Percentiles rank a stretch among this genome's conserved stretches.
These are phyloP conservation scores for Clusia tigrina DNA, from an alignment of 2,888 invertebrate species.

Conservation along the genomic window DNA sequence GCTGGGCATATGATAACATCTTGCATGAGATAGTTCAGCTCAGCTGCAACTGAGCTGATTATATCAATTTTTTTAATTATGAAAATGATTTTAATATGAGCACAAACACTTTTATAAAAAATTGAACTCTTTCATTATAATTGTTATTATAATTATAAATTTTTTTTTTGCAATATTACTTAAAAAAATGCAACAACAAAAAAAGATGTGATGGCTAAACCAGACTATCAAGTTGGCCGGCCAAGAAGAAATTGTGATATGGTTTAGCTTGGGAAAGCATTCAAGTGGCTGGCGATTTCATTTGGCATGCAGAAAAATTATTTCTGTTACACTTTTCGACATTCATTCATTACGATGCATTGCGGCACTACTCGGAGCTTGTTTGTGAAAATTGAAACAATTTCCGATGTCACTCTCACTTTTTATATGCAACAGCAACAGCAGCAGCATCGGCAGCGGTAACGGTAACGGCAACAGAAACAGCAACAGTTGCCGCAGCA, in stretches of 20 bases:
- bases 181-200: not conserved
- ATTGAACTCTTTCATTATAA: not conserved
- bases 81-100: too few relatives aligned
- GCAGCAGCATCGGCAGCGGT: constrained; percentile 28
- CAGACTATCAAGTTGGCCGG: constrained; percentile 30
- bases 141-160: not conserved
- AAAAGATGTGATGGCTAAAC: constrained; percentile 13
- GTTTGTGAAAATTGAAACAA: constrained; percentile 59
- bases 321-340: constrained; percentile 61
- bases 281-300: constrained; percentile 29
- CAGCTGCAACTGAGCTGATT: too few relatives aligned
- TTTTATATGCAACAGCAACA: constrained; percentile 43
- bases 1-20: too few relatives aligned
- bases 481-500: constrained; percentile 38
- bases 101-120: constrained; percentile 10
- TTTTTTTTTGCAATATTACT: constrained; percentile 12
- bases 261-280: constrained; percentile 42
- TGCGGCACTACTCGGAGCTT: constrained; percentile 25
- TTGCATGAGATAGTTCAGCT: too few relatives aligned
- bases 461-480: constrained; percentile 25
- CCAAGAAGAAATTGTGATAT: constrained; percentile 25
- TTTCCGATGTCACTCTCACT: constrained; percentile 64
- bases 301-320: constrained; percentile 46
- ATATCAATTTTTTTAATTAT: too few relatives aligned
- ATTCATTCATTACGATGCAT: constrained; percentile 56